A percentile compares a stretch with the other conserved stretches of the same genome.
These are phyloP conservation scores for Hirtodrosophila confusa DNA, from an alignment of 2,888 invertebrate species.

Conservation along the genomic window DNA sequence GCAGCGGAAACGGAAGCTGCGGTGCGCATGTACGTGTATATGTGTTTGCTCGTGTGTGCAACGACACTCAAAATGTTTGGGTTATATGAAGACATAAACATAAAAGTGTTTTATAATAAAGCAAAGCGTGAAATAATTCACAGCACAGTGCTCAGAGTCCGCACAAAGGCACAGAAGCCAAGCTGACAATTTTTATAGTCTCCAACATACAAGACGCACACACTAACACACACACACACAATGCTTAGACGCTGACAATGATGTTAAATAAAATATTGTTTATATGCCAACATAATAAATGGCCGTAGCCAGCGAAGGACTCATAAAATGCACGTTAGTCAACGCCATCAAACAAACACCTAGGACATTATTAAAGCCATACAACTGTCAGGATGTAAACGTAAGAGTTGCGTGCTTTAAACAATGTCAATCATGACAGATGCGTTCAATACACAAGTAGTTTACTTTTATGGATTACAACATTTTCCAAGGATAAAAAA, in stretches of 20 bases:
- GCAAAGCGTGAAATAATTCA: constrained; percentile 80
- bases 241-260: constrained; percentile 55
- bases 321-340: constrained; percentile 64
- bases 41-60: constrained; percentile 17
- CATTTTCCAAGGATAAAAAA: not conserved
- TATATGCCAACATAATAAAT: constrained; percentile 77
- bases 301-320: constrained; percentile 58
- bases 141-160: constrained; percentile 49
- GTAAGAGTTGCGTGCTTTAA: constrained; percentile 18
- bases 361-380: constrained; percentile 55
- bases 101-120: constrained; percentile 81
- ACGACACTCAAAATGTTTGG: constrained; percentile 70
- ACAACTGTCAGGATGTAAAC: constrained; percentile 6
- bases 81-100: constrained; percentile 78
- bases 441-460: constrained; percentile 32
- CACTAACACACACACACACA: constrained; percentile 2
- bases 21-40: constrained; percentile 4
- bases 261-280: constrained; percentile 81
- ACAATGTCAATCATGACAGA: constrained; percentile 76
- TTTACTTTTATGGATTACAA: constrained; percentile 8
- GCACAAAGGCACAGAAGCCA: constrained; percentile 49
- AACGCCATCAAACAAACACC: constrained; percentile 65
- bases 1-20: constrained; percentile 63
- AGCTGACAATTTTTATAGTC: constrained; percentile 80
- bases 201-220: constrained; percentile 16